phyloP scores from a whole-genome alignment of 1,140 invertebrate genomes.

The Solen grandis region DNA sequence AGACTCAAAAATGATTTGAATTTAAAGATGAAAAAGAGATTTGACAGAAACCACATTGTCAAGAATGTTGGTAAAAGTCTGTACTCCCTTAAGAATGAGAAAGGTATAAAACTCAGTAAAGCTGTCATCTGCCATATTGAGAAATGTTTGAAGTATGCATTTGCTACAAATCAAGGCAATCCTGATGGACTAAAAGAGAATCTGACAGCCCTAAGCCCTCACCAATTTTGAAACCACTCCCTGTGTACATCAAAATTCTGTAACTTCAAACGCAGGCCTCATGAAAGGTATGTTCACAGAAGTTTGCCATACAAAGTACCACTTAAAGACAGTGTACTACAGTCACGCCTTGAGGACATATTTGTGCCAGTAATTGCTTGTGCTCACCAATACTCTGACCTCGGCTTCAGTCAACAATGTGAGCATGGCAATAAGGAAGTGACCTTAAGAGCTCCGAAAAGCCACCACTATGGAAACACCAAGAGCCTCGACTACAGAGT shows the following conservation, averaged over 20 bases:
- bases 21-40: conserved; percentile 42
- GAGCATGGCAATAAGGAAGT: conserved; percentile 31
- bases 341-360: not conserved
- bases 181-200: conserved; percentile 43
- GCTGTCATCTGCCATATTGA: conserved; percentile 34
- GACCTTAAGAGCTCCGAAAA: conserved; percentile 7
- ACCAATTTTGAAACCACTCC: conserved; percentile 48
- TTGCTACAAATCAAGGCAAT: conserved; percentile 54
- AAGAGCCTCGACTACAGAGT: conserved; percentile 2
- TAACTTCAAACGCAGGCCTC: conserved; percentile 39
- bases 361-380: conserved; percentile 6
- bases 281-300: conserved; percentile 38
- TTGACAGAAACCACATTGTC: conserved; percentile 49
- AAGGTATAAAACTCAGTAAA: conserved; percentile 45
- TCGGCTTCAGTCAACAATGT: conserved; percentile 24
- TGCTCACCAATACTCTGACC: conserved; percentile 20
- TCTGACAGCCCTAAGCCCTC: conserved; percentile 38
- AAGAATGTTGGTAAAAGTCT: too few relatives aligned
- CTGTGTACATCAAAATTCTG: conserved; percentile 45
- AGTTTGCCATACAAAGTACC: conserved; percentile 50
- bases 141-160: conserved; percentile 55
- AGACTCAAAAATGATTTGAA: conserved; percentile 28
- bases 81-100: not conserved
- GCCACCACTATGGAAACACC: conserved; percentile 15
- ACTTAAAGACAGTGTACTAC: not conserved